Evolutionary conservation across 2,113 vertebrate species (phyloP).

Genomic region (Paramormyrops kingsleyae): DNA sequence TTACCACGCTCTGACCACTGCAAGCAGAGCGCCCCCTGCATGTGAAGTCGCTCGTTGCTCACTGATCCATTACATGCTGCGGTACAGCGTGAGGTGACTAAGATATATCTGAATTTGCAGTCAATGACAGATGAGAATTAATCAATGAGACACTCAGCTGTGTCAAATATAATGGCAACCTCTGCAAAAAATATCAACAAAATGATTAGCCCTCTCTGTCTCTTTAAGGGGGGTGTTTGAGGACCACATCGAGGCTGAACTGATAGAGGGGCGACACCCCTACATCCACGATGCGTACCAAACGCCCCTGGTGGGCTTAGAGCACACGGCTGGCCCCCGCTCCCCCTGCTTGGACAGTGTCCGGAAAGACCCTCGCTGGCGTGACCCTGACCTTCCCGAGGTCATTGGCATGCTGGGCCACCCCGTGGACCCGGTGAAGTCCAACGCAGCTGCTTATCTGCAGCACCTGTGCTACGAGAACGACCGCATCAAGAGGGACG

Average conservation of each 20-base stretch:
- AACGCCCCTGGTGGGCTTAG: conserved; percentile 83
- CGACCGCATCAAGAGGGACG: conserved; percentile 89
- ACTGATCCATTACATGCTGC: not conserved
- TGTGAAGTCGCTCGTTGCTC: not conserved
- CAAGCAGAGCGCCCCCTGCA: not conserved
- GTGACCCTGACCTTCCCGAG: conserved; percentile 93
- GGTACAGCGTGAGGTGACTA: not conserved
- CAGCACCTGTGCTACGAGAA: conserved; percentile 98
- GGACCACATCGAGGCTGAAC: conserved; percentile 74
- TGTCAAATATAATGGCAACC: not conserved
- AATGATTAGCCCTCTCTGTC: not conserved
- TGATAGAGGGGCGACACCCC: conserved; percentile 80
- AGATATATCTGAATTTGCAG: not conserved
- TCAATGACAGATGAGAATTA: not conserved
- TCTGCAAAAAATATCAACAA: not conserved
- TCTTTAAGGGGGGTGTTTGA: conserved; percentile 73
- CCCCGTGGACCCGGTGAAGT: conserved; percentile 93
- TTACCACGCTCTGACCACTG: not conserved
- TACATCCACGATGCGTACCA: conserved; percentile 76
- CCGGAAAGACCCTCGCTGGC: conserved; percentile 91
- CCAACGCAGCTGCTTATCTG: conserved; percentile 89
- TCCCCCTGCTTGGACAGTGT: conserved; percentile 89
- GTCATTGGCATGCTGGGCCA: conserved; percentile 96
- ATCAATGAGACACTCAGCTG: not conserved
- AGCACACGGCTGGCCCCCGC: conserved; percentile 71